These are phyloP conservation scores for Eulemur macaco DNA, from an alignment of 2,113 vertebrate species.

Conservation along the genomic window DNA sequence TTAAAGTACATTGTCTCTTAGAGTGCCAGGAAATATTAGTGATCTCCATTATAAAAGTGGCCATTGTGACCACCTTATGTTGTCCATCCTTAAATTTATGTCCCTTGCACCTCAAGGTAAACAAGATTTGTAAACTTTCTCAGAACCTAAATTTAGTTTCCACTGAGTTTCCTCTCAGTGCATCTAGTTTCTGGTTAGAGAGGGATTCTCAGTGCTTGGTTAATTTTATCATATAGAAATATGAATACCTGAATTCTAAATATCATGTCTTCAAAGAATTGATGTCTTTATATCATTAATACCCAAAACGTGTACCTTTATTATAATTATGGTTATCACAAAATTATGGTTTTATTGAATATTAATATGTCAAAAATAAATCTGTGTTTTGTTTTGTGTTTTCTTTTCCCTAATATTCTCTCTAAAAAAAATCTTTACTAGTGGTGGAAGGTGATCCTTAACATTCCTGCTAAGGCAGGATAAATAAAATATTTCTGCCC, in stretches of 20 bases:
- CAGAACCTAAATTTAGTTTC: conserved; percentile 7
- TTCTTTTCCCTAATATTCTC: background rate
- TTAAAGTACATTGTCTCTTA: conserved; percentile 60
- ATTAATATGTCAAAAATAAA: background rate
- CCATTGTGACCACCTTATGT: conserved; percentile 59
- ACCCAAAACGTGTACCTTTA: background rate
- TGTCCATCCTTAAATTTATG: conserved; percentile 57
- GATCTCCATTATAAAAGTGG: conserved; percentile 31
- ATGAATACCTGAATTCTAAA: background rate
- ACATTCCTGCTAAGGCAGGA: background rate
- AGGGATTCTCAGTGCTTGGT: background rate
- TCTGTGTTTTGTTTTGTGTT: background rate
- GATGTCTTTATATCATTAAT: background rate
- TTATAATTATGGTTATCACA: background rate
- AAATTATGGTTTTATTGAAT: background rate
- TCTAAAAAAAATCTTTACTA: background rate
- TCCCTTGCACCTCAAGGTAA: conserved; percentile 26
- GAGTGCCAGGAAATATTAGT: conserved; percentile 67
- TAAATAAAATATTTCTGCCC: background rate
- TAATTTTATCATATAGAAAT: background rate
- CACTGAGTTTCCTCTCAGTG: background rate
- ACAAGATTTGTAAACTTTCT: conserved; percentile 40
- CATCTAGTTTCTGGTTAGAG: background rate
- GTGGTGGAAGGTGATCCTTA: background rate
- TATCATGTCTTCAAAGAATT: background rate